Base-by-base conservation (phyloP, 2,888 invertebrate species). In the Drosophila lutescens region DNA sequence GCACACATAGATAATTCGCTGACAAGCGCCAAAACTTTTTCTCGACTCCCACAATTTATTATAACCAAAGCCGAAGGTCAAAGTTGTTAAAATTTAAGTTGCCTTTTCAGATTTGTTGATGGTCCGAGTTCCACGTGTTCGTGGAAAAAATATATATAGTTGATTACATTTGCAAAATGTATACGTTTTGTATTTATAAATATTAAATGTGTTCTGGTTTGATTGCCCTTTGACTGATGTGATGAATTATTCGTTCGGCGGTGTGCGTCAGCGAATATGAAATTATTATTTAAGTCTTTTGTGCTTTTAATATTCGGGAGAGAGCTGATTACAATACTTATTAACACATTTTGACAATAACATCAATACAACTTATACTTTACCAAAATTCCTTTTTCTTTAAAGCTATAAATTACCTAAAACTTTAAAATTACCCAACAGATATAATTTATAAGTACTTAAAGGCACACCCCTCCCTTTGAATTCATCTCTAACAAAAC, bases 1-100 rank as follows among this genome's bases (percentile, higher is more conserved):
- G 49, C 58, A 76, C 76, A 83, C 79, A 80, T 78, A 80, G 77
- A 69, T 74, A 79, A 76, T 76, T 77, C 79, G 82, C 85, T 83
- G 83, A 83, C 85, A 85, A 80, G 83, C 83, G 76, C 69, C 79
- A 2, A 85, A 71, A 85, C 79, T 83, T 83, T 79, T 60, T 67
- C 73, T 77, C 75, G 60, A 58, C 71, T 67, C 72, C 54, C 74
- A 72, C 76, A 85, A 83, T 83, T 85, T 83, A 85, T 83, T 83
- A 85, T 77, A 77, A 71, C 71, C 75, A 47, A 78, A 54, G 40
- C 12, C 51, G 53, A 83, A 83, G 83, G 83, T 83, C 83, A 83
- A 79, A 79, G 77, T 76, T 80, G 83, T 83, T 85, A 82, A 79
- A 80, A 79, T 74, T 74, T 74, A 70, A 81, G 72, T 70, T 81